Base-by-base conservation (phyloP, 35 echinoderm and acorn worm species). In the Lytechinus variegatus region DNA sequence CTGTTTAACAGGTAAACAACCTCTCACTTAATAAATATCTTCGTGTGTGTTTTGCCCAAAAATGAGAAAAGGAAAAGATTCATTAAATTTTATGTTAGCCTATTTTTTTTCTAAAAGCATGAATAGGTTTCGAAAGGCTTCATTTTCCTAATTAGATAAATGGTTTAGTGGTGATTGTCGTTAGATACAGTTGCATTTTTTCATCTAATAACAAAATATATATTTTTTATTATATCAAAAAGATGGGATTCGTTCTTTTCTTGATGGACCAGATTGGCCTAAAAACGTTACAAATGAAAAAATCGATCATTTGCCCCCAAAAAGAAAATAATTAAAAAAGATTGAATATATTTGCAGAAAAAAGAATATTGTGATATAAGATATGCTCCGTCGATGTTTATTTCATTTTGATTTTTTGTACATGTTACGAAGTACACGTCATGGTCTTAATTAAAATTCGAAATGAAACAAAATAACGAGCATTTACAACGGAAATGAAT, bases 1-100 rank as follows among this genome's bases (percentile, higher is more conserved):
- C 88, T 44, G 88, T 90, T 52, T 52, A 90, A 90, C 88, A 54
- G 28, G 88, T 90, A 90, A 90, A 52, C 52, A 90, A 44, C 88
- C 88, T 90, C 29, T 54, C 10, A 28, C 52, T 90, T 90, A 52
- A 52, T 90, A 10, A 52, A 12, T 54, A 90, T 90, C 88, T 14
- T 52, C 88, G 88, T 90, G 88, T 29, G 88, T 90, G 88, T 90
- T 21, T 90, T 33, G 52, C 88, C 52, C 4, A 44, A 90, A 54
- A 90, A 90, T 3, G 16, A 90, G 27, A 90, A 33, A 90, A 90
- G 66, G n/a, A 79, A 24, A 79, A 24, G 66, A 79, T 24, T 24
- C n/a, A 79, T 79, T n/a, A n/a, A n/a, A n/a, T n/a, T n/a, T 44
- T 24, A 79, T 6, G 14, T 79, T 24, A 79, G 66, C 66, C 66